Conservation (phyloP, 2,888 invertebrate genomes). For the Merodon equestris region DNA sequence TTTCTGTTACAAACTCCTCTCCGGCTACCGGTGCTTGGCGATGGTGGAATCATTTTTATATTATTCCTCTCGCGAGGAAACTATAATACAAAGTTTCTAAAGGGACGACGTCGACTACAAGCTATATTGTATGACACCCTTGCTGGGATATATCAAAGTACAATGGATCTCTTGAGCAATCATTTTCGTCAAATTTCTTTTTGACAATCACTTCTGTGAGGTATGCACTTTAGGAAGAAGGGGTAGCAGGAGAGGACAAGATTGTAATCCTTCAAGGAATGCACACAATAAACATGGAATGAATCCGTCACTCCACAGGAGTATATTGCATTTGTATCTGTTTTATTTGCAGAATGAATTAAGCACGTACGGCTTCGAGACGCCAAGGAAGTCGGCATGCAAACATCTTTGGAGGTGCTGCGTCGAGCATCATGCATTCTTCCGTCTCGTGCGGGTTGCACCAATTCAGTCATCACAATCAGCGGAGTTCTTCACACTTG, state of each 20-base stretch:
- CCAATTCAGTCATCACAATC: conserved; percentile 81
- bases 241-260: background rate
- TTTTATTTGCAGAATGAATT: conserved; percentile 87
- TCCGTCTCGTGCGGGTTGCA: conserved; percentile 90
- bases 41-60: too few relatives aligned
- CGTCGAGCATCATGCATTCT: conserved; percentile 96
- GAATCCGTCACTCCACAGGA: conserved; percentile 17
- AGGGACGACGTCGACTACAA: too few relatives aligned
- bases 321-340: conserved; percentile 5
- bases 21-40: too few relatives aligned
- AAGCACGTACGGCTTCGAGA: conserved; percentile 97
- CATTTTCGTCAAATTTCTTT: conserved; percentile 13
- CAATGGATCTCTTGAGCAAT: conserved; percentile 17
- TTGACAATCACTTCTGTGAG: conserved; percentile 4
- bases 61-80: too few relatives aligned
- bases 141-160: conserved; percentile 24
- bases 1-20: background rate
- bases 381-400: conserved; percentile 93
- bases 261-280: conserved; percentile 41
- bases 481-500: conserved; percentile 87
- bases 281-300: conserved; percentile 22
- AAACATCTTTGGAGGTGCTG: conserved; percentile 98
- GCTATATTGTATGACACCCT: background rate
- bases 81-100: too few relatives aligned
- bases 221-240: too few relatives aligned